phyloP scores from a whole-genome alignment of 2,888 invertebrate genomes.

The Rhorus exstirpatorius region DNA sequence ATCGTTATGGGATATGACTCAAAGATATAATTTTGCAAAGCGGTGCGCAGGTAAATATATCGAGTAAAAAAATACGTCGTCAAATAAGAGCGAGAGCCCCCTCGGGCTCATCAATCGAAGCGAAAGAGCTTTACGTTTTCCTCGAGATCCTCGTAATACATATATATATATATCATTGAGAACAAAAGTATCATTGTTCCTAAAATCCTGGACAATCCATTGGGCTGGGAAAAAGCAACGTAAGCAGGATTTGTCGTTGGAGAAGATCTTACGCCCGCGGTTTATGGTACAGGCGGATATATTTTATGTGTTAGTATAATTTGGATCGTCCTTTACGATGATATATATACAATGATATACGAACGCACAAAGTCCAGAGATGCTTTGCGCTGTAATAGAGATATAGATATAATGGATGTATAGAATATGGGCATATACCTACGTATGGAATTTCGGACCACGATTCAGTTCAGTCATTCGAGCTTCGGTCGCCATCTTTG shows the following conservation, averaged over 20 bases:
- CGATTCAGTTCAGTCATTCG: too few relatives aligned
- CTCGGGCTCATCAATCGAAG: conserved; percentile 7
- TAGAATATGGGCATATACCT: too few relatives aligned
- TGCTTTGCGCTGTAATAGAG: background rate
- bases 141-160: conserved; percentile 1
- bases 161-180: conserved; percentile 22
- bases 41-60: too few relatives aligned
- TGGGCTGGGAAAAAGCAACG: background rate
- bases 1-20: too few relatives aligned
- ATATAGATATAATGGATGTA: too few relatives aligned
- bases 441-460: too few relatives aligned
- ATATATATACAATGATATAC: conserved; percentile 1
- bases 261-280: conserved; percentile 2
- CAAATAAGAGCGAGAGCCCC: too few relatives aligned
- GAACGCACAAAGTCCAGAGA: background rate
- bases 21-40: background rate
- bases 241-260: conserved; percentile 29
- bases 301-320: background rate
- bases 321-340: background rate
- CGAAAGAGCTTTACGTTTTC: conserved; percentile 25
- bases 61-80: background rate
- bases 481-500: too few relatives aligned
- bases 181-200: conserved; percentile 35
- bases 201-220: conserved; percentile 53
- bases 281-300: conserved; percentile 3